Percentiles rank a stretch among this genome's conserved stretches.
phyloP scores from a whole-genome alignment of 2,113 vertebrate genomes.

The Tringa solitaria region DNA sequence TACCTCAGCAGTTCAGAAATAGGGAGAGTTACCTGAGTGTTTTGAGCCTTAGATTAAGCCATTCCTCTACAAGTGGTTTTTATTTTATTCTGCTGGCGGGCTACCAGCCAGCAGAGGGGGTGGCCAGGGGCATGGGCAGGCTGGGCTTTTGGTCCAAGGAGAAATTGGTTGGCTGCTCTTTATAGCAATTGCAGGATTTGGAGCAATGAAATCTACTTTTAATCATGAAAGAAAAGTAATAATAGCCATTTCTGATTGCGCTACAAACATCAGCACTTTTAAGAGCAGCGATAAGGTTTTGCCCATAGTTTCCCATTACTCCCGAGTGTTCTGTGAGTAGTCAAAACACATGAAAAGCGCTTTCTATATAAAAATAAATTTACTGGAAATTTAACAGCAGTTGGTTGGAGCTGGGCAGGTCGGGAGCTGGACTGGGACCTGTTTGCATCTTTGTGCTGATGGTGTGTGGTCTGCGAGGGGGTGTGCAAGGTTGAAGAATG shows the following conservation, averaged over 20 bases:
- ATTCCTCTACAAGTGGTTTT: background rate
- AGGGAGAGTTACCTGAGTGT: background rate
- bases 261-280: background rate
- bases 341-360: background rate
- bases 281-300: background rate
- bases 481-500: background rate
- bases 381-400: background rate
- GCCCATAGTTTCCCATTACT: background rate
- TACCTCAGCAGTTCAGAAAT: background rate
- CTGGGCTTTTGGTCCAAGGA: background rate
- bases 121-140: background rate
- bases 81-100: background rate
- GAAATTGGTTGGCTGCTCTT: background rate
- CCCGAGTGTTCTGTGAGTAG: background rate
- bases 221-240: background rate
- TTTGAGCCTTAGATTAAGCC: background rate
- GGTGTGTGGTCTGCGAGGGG: too few species aligned
- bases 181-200: background rate
- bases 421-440: background rate
- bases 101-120: background rate
- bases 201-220: background rate
- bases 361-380: background rate
- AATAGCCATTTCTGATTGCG: background rate
- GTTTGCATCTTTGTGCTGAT: fast-evolving
- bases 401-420: background rate